phyloP scores from a whole-genome alignment of 2,113 vertebrate species.

The Anguilla japonica region DNA sequence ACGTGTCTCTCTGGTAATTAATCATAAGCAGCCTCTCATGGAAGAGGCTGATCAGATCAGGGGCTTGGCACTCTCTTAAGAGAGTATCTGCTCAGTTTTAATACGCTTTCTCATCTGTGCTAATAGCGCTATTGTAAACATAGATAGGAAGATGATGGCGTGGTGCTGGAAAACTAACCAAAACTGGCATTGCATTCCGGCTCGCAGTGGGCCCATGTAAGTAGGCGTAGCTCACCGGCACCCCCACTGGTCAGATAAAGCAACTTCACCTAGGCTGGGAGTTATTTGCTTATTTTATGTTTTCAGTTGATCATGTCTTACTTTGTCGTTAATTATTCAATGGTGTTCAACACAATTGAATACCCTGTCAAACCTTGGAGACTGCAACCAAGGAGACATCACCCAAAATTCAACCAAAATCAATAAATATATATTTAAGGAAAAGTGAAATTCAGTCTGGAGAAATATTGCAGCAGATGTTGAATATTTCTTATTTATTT shows the following conservation, averaged over 20 bases:
- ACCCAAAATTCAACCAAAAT: background rate
- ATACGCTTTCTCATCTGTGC: background rate
- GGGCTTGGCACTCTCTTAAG: conserved; percentile 18
- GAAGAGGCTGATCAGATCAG: conserved; percentile 37
- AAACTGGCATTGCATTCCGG: background rate
- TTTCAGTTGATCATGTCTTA: too few relatives aligned
- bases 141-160: background rate
- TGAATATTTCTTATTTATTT: too few relatives aligned
- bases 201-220: background rate
- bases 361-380: background rate
- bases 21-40: conserved; percentile 38
- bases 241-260: conserved; percentile 31
- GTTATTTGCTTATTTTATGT: background rate
- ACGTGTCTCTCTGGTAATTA: conserved; percentile 42
- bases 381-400: background rate
- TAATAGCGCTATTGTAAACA: conserved; percentile 36
- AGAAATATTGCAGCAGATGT: background rate
- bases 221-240: conserved; percentile 7
- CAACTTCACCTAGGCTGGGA: conserved; percentile 1
- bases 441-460: background rate
- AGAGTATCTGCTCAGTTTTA: conserved; percentile 2
- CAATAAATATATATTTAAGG: background rate
- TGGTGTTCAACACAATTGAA: background rate
- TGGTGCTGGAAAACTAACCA: conserved; percentile 13
- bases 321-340: too few relatives aligned